Evolutionary conservation across 1,140 invertebrate genomes (phyloP).

Genomic region (Apis dorsata): DNA sequence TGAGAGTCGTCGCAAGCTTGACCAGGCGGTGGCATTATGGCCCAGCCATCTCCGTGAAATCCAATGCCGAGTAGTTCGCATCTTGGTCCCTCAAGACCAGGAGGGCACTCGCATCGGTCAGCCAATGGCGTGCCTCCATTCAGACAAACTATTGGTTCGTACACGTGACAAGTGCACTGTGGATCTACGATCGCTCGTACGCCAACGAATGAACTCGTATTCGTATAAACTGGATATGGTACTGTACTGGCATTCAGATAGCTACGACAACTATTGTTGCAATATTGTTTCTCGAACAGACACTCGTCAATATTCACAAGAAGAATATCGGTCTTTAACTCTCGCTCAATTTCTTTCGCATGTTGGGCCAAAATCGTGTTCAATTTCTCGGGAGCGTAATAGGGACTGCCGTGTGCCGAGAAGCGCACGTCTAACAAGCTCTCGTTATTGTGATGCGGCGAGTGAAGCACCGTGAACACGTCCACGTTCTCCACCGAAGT

Average conservation of each 20-base stretch:
- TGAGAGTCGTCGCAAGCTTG: conserved; percentile 87
- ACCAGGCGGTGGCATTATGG: conserved; percentile 90
- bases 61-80: conserved; percentile 94
- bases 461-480: conserved; percentile 92
- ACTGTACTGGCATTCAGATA: conserved; percentile 85
- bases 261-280: conserved; percentile 87
- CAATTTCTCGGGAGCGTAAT: conserved; percentile 91
- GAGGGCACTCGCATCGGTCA: conserved; percentile 84
- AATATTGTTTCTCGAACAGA: conserved; percentile 86
- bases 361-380: conserved; percentile 88
- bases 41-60: conserved; percentile 93
- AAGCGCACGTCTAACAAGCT: conserved; percentile 90
- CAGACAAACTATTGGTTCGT: conserved; percentile 82
- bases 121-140: conserved; percentile 87
- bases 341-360: conserved; percentile 85
- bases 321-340: conserved; percentile 86
- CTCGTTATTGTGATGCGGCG: conserved; percentile 82
- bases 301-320: conserved; percentile 95
- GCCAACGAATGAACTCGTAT: conserved; percentile 93
- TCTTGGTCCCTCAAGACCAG: conserved; percentile 90
- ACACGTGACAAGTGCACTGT: conserved; percentile 85
- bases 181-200: conserved; percentile 90
- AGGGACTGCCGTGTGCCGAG: conserved; percentile 95
- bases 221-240: conserved; percentile 92
- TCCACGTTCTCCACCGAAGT: conserved; percentile 91